A percentile compares a stretch with the other conserved stretches of the same genome.
phyloP scores from a whole-genome alignment of 2,888 invertebrate species.

The Aleiodes alternator region DNA sequence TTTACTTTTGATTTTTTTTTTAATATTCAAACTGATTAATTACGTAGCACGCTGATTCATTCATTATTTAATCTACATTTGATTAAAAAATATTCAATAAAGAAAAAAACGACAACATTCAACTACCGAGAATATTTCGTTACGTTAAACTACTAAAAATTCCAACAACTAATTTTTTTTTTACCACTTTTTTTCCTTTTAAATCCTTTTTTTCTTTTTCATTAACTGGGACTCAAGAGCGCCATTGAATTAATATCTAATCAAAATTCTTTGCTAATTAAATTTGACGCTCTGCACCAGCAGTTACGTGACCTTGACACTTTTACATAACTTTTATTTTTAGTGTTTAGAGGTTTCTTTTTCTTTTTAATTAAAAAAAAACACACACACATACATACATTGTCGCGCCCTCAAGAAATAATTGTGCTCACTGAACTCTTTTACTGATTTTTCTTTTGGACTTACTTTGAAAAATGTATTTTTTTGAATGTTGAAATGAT shows the following conservation, averaged over 20 bases:
- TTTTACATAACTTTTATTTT: constrained; percentile 18
- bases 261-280: constrained; percentile 29
- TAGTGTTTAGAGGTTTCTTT: constrained; percentile 13
- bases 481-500: background rate
- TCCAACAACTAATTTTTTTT: constrained; percentile 69
- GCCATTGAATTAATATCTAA: constrained; percentile 27
- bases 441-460: constrained; percentile 26
- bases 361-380: constrained; percentile 15
- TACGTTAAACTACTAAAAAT: constrained; percentile 67
- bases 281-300: constrained; percentile 7
- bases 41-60: constrained; percentile 13
- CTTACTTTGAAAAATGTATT: constrained; percentile 26
- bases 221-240: background rate
- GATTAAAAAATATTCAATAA: constrained; percentile 13
- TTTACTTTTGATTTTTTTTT: background rate
- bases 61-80: background rate
- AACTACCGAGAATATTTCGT: constrained; percentile 64
- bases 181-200: no score
- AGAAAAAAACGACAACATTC: constrained; percentile 70
- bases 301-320: constrained; percentile 32
- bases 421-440: constrained; percentile 31
- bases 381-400: constrained; percentile 19
- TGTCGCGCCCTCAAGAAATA: constrained; percentile 32
- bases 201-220: background rate
- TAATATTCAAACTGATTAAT: background rate